A percentile compares a stretch with the other conserved stretches of the same genome.
Conservation (phyloP, 2,797 vertebrate genomes). For the Pseudopleuronectes americanus region DNA sequence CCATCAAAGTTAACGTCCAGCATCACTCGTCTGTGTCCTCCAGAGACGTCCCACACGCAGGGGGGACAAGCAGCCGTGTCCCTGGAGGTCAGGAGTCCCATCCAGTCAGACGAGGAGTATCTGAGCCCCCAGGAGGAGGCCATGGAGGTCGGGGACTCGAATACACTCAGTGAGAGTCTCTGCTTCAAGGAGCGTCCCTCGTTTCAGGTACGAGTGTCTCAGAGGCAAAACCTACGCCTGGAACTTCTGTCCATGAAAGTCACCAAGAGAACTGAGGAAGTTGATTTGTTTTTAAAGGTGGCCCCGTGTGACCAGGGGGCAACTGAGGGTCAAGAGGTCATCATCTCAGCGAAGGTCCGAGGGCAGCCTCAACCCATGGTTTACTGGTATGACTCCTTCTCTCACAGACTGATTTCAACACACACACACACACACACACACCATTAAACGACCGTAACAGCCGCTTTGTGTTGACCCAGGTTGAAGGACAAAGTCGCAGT, state of each 20-base stretch:
- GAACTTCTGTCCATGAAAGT: background rate
- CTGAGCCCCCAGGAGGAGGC: conserved; percentile 90
- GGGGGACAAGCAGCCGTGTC: conserved; percentile 59
- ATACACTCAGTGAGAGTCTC: conserved; percentile 67
- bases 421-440: background rate
- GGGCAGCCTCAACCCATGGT: conserved; percentile 92
- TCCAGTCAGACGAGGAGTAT: conserved; percentile 90
- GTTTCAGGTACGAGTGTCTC: conserved; percentile 86
- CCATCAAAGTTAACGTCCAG: background rate
- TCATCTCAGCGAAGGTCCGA: conserved; percentile 83
- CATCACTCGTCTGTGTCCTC: background rate
- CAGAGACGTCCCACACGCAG: conserved; percentile 71
- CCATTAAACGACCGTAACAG: conserved; percentile 34
- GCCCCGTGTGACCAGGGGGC: conserved; percentile 87
- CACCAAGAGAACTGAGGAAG: background rate
- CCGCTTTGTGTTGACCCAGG: conserved; percentile 77
- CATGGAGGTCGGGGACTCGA: conserved; percentile 79
- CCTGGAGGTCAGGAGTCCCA: conserved; percentile 76
- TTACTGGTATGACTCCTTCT: conserved; percentile 87
- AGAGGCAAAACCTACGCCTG: no score
- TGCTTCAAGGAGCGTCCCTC: conserved; percentile 87
- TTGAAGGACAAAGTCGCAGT: conserved; percentile 87
- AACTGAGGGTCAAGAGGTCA: conserved; percentile 89
- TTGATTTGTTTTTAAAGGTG: conserved; percentile 75
- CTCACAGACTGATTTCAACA: conserved; percentile 1